These are phyloP conservation scores for Rambutsinella grinnellia DNA, from an alignment of 2,888 invertebrate genomes.

Conservation along the genomic window DNA sequence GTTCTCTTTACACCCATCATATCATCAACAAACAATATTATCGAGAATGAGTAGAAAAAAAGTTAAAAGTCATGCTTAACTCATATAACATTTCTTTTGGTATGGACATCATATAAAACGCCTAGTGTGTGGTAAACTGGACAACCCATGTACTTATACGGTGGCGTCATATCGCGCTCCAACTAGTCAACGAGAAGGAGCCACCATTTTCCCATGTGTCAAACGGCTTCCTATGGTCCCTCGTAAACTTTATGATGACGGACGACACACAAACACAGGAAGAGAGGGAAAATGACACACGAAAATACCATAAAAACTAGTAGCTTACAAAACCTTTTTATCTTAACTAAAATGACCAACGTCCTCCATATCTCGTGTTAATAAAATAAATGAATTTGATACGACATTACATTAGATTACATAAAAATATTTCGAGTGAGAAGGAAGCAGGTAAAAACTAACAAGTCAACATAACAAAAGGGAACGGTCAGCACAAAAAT, in stretches of 20 bases:
- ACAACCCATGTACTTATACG: constrained; percentile 58
- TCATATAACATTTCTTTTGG: too few species aligned
- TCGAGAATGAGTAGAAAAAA: too few species aligned
- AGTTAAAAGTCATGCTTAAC: constrained; percentile 46
- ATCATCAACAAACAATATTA: constrained; percentile 49
- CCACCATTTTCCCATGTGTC: constrained; percentile 43
- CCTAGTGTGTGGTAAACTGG: constrained; percentile 50
- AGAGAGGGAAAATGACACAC: constrained; percentile 32
- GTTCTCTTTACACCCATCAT: constrained; percentile 56
- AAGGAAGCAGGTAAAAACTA: constrained; percentile 20
- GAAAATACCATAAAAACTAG: constrained; percentile 33
- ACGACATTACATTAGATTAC: constrained; percentile 21
- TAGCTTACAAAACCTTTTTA: too few species aligned
- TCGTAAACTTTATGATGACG: constrained; percentile 43
- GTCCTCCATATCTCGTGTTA: constrained; percentile 15
- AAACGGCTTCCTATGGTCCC: constrained; percentile 54
- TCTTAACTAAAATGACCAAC: too few species aligned
- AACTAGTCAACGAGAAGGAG: constrained; percentile 29
- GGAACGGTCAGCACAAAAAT: constrained; percentile 47
- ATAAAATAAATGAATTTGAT: constrained; percentile 52
- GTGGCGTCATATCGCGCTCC: constrained; percentile 37
- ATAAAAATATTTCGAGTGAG: not conserved
- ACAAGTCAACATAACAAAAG: too few species aligned
- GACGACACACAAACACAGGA: constrained; percentile 8
- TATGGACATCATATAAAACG: constrained; percentile 51